phyloP scores from a whole-genome alignment of 30 jellyfish, hydroid and myxozoan species.

The Haliclystus octoradiatus region DNA sequence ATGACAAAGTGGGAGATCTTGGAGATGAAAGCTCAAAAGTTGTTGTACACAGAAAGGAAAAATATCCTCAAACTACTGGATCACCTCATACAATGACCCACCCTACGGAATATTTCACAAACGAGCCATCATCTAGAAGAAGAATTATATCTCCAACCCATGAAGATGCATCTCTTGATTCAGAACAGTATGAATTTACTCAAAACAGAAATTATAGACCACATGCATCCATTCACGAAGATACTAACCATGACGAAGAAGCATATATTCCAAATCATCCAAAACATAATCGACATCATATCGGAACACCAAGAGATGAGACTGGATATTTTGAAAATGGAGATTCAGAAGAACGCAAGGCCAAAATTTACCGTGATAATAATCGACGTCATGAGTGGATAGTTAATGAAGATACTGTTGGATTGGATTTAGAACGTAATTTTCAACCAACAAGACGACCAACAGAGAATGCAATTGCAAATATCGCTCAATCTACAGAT shows the following conservation, averaged over 20 bases:
- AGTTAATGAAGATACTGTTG: neutral
- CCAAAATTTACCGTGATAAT: no score
- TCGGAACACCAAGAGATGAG: neutral
- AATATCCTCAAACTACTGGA: neutral
- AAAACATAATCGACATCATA: neutral
- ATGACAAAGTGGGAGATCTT: neutral
- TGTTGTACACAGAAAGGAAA: neutral
- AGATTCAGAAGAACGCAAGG: neutral
- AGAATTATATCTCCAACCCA: neutral
- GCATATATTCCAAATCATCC: neutral
- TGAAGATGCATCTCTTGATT: neutral
- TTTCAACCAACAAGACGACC: neutral
- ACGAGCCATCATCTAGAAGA: neutral
- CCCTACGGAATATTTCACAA: neutral
- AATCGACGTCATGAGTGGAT: neutral
- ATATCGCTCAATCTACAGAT: neutral
- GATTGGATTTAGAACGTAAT: neutral
- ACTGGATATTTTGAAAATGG: no score
- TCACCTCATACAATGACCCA: neutral
- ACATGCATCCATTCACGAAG: neutral
- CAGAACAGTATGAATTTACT: neutral
- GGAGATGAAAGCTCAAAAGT: neutral
- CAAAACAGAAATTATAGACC: neutral
- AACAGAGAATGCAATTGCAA: neutral
- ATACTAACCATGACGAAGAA: neutral